Evolutionary conservation across 1,140 invertebrate genomes (phyloP).

Genomic region (Caerostris extrusa): DNA sequence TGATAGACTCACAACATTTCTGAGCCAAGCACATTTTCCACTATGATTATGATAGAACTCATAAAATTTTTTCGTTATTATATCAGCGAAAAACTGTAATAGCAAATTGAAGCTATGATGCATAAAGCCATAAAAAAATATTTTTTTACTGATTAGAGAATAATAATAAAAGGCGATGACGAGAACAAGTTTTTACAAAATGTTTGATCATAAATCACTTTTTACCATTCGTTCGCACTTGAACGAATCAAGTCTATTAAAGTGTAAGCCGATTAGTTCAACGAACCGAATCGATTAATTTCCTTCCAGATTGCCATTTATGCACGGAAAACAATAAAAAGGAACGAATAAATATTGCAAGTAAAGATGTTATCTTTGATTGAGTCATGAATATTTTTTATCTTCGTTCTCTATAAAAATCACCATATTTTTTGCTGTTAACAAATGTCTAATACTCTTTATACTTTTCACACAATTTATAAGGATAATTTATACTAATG

Average conservation of each 20-base stretch:
- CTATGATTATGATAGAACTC: too few species aligned
- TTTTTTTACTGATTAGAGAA: too few species aligned
- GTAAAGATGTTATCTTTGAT: not conserved
- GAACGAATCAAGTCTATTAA: not conserved
- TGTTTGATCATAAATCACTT: not conserved
- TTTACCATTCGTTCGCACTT: not conserved
- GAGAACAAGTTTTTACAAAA: too few species aligned
- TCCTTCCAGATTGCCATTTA: not conserved
- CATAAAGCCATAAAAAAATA: too few species aligned
- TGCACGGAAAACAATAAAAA: not conserved
- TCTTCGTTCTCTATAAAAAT: not conserved
- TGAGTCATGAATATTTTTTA: not conserved
- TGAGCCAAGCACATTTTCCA: too few species aligned
- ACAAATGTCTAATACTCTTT: not conserved
- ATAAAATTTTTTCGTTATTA: too few species aligned
- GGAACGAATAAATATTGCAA: not conserved
- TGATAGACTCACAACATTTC: too few species aligned
- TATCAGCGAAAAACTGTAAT: too few species aligned
- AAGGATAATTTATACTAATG: not conserved
- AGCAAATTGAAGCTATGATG: too few species aligned
- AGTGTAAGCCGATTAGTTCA: not conserved
- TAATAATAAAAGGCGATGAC: too few species aligned
- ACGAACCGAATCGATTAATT: not conserved
- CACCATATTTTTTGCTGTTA: not conserved
- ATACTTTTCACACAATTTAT: not conserved